Conservation (phyloP, 2,113 vertebrate species). For the Pedionomus torquatus region DNA sequence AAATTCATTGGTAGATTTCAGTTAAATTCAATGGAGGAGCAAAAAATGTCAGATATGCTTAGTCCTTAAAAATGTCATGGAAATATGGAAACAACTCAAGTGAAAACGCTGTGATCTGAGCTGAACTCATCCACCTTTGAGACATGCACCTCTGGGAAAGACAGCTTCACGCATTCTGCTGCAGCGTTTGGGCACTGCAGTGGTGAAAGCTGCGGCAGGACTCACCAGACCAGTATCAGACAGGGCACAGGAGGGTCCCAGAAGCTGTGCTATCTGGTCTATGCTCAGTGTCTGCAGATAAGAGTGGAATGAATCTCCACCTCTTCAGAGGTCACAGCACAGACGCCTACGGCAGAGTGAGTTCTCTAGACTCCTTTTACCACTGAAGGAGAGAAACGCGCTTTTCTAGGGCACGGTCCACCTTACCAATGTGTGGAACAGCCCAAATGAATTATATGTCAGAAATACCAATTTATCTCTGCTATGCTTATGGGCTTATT, state of each 20-base stretch:
- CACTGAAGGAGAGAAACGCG: not conserved
- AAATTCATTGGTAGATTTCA: not conserved
- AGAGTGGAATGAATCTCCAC: not conserved
- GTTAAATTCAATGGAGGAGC: not conserved
- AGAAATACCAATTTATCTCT: not conserved
- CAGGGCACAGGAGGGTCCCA: not conserved
- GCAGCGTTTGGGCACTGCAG: fast-evolving
- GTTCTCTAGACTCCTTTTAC: not conserved
- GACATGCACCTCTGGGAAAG: not conserved
- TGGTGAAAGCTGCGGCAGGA: not conserved
- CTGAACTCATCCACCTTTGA: not conserved
- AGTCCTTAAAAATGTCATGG: not conserved
- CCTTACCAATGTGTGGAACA: not conserved
- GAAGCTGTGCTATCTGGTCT: not conserved
- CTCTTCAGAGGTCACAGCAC: not conserved
- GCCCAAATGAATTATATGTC: not conserved
- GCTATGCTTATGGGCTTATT: not conserved
- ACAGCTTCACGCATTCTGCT: not conserved
- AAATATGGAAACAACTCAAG: not conserved
- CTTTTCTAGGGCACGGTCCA: not conserved
- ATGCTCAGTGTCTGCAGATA: not conserved
- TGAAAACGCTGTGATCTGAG: not conserved
- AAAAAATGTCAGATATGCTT: not conserved
- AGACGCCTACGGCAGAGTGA: not conserved
- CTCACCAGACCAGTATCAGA: not conserved